Evolutionary conservation across 2,888 invertebrate species (phyloP).

Genomic region (Cylindroiulus punctatus): DNA sequence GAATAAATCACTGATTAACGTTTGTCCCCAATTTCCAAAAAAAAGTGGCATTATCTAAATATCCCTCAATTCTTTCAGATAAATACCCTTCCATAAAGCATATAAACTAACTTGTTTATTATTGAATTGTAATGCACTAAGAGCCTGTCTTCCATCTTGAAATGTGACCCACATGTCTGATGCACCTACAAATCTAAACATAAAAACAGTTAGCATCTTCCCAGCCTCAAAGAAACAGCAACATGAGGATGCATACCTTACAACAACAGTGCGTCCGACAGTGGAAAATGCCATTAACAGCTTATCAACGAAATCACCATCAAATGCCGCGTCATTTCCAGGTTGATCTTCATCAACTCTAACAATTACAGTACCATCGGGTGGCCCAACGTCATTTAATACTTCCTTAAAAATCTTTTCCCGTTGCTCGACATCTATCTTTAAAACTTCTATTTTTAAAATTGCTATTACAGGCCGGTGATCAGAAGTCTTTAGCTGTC

Average conservation of each 20-base stretch:
- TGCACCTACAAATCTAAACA: slow-evolving; percentile 76
- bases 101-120: slow-evolving; percentile 64
- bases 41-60: not conserved
- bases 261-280: slow-evolving; percentile 88
- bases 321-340: slow-evolving; percentile 74
- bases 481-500: slow-evolving; percentile 96
- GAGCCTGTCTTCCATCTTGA: slow-evolving; percentile 86
- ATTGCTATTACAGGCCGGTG: slow-evolving; percentile 93
- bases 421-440: slow-evolving; percentile 80
- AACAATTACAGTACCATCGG: slow-evolving; percentile 92
- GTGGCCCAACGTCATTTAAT: slow-evolving; percentile 88
- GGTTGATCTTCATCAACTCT: not conserved
- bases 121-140: slow-evolving; percentile 69
- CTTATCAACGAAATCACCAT: slow-evolving; percentile 81
- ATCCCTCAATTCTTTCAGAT: not conserved
- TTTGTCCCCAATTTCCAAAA: not conserved
- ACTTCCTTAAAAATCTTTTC: slow-evolving; percentile 85
- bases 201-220: not conserved
- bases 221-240: not conserved
- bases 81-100: not conserved
- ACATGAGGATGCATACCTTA: slow-evolving; percentile 70
- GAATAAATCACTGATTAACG: not conserved
- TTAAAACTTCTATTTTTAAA: slow-evolving; percentile 85
- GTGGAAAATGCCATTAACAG: slow-evolving; percentile 83
- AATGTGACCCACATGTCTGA: slow-evolving; percentile 91